A percentile compares a stretch with the other conserved stretches of the same genome.
These are phyloP conservation scores for Cercopithecus hamlyni DNA, from an alignment of 2,797 vertebrate genomes.

Conservation along the genomic window DNA sequence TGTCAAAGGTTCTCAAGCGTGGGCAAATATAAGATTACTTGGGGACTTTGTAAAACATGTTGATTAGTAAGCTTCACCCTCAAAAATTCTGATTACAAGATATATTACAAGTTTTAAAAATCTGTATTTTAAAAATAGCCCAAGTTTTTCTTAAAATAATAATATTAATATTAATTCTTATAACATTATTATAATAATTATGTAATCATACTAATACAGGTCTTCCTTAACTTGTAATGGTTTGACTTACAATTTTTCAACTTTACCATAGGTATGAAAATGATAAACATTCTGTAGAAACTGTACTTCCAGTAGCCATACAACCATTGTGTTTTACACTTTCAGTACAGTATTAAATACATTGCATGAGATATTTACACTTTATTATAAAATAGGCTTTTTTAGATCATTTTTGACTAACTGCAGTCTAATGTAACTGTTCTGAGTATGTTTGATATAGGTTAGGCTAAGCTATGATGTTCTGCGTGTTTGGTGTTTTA, in stretches of 20 bases:
- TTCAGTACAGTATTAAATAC: neutral
- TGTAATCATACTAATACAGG: neutral
- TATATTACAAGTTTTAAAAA: neutral
- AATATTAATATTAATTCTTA: neutral
- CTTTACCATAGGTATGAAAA: neutral
- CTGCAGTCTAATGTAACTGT: neutral
- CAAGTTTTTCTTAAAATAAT: neutral
- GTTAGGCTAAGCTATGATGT: neutral
- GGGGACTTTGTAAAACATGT: neutral
- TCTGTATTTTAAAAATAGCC: neutral
- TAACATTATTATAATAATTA: neutral
- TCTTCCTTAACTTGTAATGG: neutral
- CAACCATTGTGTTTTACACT: neutral
- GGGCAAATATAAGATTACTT: neutral
- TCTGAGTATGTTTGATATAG: neutral
- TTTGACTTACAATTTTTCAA: neutral
- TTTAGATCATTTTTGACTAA: neutral
- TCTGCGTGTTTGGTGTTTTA: neutral
- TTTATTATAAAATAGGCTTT: neutral
- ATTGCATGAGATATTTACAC: neutral
- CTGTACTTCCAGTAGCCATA: neutral
- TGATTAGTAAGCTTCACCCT: neutral
- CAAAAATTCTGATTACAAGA: neutral
- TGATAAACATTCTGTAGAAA: neutral
- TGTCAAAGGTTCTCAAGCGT: neutral